Percentiles rank a stretch among this genome's conserved stretches.
phyloP scores from a whole-genome alignment of 2,113 vertebrate species.

The Leptobrachium ailaonicum region DNA sequence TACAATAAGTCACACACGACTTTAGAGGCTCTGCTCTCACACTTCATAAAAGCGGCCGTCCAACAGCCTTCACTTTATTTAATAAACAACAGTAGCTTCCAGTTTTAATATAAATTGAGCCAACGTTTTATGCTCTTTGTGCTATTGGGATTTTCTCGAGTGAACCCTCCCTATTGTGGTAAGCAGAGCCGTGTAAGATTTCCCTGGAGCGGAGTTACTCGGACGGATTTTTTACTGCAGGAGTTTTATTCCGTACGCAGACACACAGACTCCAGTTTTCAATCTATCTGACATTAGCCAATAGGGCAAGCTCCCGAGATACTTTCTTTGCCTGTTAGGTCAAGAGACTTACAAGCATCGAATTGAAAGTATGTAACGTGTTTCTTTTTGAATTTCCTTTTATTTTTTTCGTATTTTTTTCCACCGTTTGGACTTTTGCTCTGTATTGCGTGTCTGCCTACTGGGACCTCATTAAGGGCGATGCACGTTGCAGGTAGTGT shows the following conservation, averaged over 20 bases:
- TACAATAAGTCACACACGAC: conserved; percentile 25
- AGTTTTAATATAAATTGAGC: conserved; percentile 33
- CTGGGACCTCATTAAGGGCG: conserved; percentile 41
- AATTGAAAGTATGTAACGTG: conserved; percentile 29
- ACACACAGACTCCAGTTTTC: conserved; percentile 43
- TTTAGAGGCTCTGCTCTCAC: conserved; percentile 36
- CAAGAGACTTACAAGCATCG: neutral
- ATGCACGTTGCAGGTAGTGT: conserved; percentile 4
- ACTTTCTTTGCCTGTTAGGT: neutral
- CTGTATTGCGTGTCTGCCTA: conserved; percentile 30
- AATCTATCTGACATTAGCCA: conserved; percentile 35
- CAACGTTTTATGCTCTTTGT: conserved; percentile 45
- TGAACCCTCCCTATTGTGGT: conserved; percentile 29
- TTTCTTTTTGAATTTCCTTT: conserved; percentile 22
- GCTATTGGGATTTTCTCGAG: conserved; percentile 35
- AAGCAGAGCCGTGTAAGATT: conserved; percentile 40
- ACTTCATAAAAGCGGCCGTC: conserved; percentile 45
- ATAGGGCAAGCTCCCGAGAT: conserved; percentile 12
- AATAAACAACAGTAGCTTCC: conserved; percentile 48
- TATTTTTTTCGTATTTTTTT: neutral
- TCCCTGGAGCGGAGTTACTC: conserved; percentile 30
- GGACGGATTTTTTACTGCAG: conserved; percentile 29
- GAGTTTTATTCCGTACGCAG: conserved; percentile 25
- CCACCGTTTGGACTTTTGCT: neutral
- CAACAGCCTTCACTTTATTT: conserved; percentile 41